Conservation (phyloP, 2,113 vertebrate species). For the Dromiciops gliroides region DNA sequence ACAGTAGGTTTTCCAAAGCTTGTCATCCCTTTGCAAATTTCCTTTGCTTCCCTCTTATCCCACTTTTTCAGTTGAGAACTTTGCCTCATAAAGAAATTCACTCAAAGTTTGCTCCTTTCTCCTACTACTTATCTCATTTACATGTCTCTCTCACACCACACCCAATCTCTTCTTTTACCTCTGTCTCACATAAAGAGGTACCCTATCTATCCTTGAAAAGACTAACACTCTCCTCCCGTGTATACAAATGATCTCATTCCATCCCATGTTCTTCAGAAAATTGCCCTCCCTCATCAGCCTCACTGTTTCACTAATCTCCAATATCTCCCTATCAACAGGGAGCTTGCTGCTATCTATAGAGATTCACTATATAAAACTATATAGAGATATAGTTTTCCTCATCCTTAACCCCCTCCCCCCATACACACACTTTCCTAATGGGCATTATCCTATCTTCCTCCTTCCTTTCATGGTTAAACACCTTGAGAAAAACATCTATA, state of each 20-base stretch:
- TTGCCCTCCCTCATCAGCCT: background rate
- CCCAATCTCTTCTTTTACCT: background rate
- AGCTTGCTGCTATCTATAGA: background rate
- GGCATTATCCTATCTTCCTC: too few species aligned
- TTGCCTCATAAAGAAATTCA: background rate
- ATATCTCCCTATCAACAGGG: background rate
- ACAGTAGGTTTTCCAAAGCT: background rate
- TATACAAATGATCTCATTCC: background rate
- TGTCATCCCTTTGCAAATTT: background rate
- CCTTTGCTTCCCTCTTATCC: background rate
- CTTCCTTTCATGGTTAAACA: too few species aligned
- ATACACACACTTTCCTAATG: too few species aligned
- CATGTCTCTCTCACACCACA: background rate
- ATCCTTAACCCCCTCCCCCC: too few species aligned
- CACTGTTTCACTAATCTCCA: background rate
- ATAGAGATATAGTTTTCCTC: too few species aligned
- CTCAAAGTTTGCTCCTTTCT: background rate
- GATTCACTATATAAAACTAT: too few species aligned
- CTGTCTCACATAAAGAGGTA: background rate
- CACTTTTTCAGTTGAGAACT: background rate
- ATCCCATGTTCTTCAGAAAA: background rate
- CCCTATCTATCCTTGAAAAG: background rate
- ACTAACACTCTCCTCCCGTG: background rate
- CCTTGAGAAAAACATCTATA: too few species aligned
- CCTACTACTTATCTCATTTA: background rate